These are phyloP conservation scores for Brachymystax lenok DNA, from an alignment of 2,797 vertebrate genomes.

Conservation along the genomic window DNA sequence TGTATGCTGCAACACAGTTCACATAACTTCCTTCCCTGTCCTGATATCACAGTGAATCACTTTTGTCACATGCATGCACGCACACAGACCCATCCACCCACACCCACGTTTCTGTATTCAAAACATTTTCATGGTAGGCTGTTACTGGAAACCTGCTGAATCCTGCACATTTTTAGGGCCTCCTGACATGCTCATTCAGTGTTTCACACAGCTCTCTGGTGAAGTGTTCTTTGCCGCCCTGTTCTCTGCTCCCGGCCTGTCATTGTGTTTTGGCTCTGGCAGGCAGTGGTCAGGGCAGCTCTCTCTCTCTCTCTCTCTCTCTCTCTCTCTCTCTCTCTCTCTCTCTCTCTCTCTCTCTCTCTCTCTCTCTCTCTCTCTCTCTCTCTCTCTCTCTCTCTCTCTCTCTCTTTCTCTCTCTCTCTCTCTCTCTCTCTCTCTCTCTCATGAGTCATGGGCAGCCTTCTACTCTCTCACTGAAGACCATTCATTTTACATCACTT, in stretches of 20 bases:
- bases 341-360: too few species aligned
- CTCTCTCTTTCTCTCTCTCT: not conserved
- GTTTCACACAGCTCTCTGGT: not conserved
- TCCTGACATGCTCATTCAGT: not conserved
- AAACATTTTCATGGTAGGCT: not conserved
- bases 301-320: not conserved
- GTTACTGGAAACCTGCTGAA: not conserved
- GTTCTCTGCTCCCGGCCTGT: not conserved
- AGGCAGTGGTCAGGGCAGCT: not conserved
- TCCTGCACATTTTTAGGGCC: not conserved
- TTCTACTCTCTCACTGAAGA: not conserved
- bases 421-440: too few species aligned
- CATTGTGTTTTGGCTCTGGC: not conserved
- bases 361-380: not conserved
- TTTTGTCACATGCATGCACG: not conserved
- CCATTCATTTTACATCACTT: not conserved
- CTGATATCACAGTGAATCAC: too few species aligned
- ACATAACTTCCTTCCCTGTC: too few species aligned
- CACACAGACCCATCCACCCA: slow-evolving; percentile 8
- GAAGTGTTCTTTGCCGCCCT: not conserved
- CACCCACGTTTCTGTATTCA: not conserved
- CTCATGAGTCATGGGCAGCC: not conserved
- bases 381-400: not conserved
- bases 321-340: not conserved
- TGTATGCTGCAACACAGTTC: too few species aligned